Base-by-base conservation (phyloP, 2,888 invertebrate species). In the Euzophera pinguis region DNA sequence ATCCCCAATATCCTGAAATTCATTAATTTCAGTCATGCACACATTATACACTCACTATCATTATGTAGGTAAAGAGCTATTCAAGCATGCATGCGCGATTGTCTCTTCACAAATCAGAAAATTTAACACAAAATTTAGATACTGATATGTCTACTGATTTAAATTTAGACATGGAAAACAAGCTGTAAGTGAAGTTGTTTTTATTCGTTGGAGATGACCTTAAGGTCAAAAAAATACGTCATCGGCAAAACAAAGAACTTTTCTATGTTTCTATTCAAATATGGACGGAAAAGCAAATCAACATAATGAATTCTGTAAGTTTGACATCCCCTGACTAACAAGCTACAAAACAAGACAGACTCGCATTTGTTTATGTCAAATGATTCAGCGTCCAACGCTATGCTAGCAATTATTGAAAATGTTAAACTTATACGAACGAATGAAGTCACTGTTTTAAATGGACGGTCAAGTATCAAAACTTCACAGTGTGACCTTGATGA, bases 381-480 rank as follows among this genome's bases (percentile, higher is more conserved):
- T 55, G 53, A 59, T 34, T 57, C 55, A 59, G 47, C 48, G 16
- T 45, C 47, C 47, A 39, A 57, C 52, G 58, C 29, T 58, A 57
- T 56, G 58, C 51, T 43, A 58, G 53, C 58, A 72, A 72, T 75
- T 65, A 66, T 60, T 61, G 59, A 49, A 67, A 65, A 74, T 67
- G 58, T 52, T 64, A 69, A 69, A 57, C 61, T 60, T 58, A 61
- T 22, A 32, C 7, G 32, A 10, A 55, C 50, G 57, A 59, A 65
- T 76, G 77, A 76, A 70, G 69, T 75, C 76, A 75, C 71, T 64
- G 71, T 70, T 74, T 71, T 69, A 66, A 54, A 32, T 41, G 50
- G 34, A 55, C 41, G 29, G 38, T 34, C 37, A 22, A 22, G 22
- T 22, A 17, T 49, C n/a, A n/a, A 47, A 50, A 47, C 29, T 42